A percentile compares a stretch with the other conserved stretches of the same genome.
Evolutionary conservation across 2,888 invertebrate species (phyloP).

Genomic region (Latheticus oryzae): DNA sequence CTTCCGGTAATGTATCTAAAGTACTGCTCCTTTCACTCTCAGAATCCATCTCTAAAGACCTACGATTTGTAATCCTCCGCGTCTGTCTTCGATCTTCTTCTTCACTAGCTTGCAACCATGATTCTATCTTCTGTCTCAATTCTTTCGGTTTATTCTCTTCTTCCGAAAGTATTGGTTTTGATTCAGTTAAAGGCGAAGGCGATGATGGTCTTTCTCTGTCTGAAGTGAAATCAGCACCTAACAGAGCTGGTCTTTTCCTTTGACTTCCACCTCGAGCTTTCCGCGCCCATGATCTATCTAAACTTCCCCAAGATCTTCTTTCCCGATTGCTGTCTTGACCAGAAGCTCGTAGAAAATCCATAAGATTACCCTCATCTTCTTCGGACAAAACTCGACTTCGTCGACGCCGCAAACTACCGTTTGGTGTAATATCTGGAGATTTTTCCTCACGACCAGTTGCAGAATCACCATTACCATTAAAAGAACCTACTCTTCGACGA

Average conservation of each 20-base stretch:
- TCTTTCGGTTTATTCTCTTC: conserved; percentile 73
- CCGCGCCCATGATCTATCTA: conserved; percentile 91
- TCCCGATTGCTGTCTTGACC: conserved; percentile 81
- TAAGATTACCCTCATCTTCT: conserved; percentile 85
- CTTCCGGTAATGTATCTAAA: conserved; percentile 82
- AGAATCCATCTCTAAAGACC: conserved; percentile 88
- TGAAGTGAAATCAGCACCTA: conserved; percentile 77
- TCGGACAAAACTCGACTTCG: conserved; percentile 84
- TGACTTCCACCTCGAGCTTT: conserved; percentile 78
- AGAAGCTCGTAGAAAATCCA: conserved; percentile 85
- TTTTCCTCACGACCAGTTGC: conserved; percentile 65
- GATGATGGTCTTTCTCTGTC: conserved; percentile 80
- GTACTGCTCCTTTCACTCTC: conserved; percentile 83
- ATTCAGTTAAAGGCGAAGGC: conserved; percentile 73
- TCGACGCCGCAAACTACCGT: conserved; percentile 85
- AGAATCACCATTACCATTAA: conserved; percentile 63
- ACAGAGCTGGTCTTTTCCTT: conserved; percentile 82
- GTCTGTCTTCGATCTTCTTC: conserved; percentile 77
- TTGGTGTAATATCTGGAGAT: conserved; percentile 86
- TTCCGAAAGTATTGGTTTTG: conserved; percentile 68
- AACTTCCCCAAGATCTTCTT: conserved; percentile 85
- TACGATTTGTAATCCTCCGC: conserved; percentile 77
- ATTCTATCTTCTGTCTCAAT: conserved; percentile 91
- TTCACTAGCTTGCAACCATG: conserved; percentile 90
- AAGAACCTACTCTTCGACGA: conserved; percentile 76